These are phyloP conservation scores for Rhamphomyia laevipes DNA, from an alignment of 2,888 invertebrate genomes.

Conservation along the genomic window DNA sequence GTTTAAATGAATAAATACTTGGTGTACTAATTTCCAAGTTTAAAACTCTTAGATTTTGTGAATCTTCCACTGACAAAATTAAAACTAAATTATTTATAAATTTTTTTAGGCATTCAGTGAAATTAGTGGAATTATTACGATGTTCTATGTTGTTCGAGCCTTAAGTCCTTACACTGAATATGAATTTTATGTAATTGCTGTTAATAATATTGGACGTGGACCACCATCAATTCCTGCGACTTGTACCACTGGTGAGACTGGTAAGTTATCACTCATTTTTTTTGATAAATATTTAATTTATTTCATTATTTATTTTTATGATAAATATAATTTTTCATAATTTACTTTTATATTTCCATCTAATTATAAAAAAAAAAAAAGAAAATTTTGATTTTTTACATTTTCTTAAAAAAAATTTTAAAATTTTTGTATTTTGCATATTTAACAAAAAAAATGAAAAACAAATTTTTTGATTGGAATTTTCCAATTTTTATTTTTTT, in stretches of 20 bases:
- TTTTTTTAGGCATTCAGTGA: constrained; percentile 71
- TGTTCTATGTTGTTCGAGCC: constrained; percentile 81
- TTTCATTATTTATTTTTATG: constrained; percentile 6
- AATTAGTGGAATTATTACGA: constrained; percentile 84
- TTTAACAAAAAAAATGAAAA: no score
- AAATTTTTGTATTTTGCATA: no score
- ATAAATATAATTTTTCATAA: constrained; percentile 6
- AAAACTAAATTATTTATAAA: no score
- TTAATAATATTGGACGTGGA: constrained; percentile 88
- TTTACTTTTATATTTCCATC: neutral
- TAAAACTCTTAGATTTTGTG: no score
- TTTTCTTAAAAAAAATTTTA: no score
- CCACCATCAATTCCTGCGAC: constrained; percentile 77
- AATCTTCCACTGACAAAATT: no score
- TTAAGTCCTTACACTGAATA: constrained; percentile 92
- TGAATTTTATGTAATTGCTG: constrained; percentile 91
- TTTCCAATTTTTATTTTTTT: no score
- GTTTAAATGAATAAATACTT: no score
- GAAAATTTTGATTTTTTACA: no score
- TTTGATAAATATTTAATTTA: neutral
- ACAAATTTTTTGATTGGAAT: no score
- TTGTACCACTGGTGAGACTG: constrained; percentile 93
- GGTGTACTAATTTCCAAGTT: no score
- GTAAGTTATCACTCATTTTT: constrained; percentile 43
- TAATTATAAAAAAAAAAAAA: no score